These are phyloP conservation scores for Theretra japonica DNA, from an alignment of 2,888 invertebrate species.

Conservation along the genomic window DNA sequence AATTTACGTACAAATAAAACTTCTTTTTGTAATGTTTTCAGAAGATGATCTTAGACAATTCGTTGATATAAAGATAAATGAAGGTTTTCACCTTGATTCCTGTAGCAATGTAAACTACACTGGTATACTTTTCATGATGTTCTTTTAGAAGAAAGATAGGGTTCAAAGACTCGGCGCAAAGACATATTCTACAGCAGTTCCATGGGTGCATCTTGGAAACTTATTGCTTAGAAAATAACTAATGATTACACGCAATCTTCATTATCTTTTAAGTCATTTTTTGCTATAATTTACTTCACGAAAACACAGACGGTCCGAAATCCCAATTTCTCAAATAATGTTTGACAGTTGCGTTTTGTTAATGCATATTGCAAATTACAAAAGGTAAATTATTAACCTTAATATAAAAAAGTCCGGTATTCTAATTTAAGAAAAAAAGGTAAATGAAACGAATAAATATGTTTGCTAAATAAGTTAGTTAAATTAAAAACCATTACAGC, in stretches of 20 bases:
- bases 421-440: no score
- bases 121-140: conserved; percentile 63
- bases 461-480: no score
- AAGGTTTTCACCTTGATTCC: conserved; percentile 60
- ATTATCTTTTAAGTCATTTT: conserved; percentile 1
- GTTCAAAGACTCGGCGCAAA: conserved; percentile 54
- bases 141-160: conserved; percentile 60
- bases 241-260: background rate
- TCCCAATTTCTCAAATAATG: background rate
- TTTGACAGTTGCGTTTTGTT: conserved; percentile 16
- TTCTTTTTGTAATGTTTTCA: no score
- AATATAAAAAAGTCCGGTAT: no score
- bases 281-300: background rate
- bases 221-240: background rate
- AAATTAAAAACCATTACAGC: no score
- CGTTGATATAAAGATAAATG: background rate
- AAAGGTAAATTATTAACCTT: background rate
- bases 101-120: conserved; percentile 54
- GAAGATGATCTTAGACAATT: no score
- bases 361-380: background rate
- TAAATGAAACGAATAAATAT: no score
- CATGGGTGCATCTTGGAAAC: conserved; percentile 49
- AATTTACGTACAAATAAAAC: no score
- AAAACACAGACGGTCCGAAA: background rate
- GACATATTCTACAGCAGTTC: conserved; percentile 70